Percentiles rank a stretch among this genome's conserved stretches.
Evolutionary conservation across 1,140 invertebrate genomes (phyloP).

Genomic region (Drosophila kikkawai): DNA sequence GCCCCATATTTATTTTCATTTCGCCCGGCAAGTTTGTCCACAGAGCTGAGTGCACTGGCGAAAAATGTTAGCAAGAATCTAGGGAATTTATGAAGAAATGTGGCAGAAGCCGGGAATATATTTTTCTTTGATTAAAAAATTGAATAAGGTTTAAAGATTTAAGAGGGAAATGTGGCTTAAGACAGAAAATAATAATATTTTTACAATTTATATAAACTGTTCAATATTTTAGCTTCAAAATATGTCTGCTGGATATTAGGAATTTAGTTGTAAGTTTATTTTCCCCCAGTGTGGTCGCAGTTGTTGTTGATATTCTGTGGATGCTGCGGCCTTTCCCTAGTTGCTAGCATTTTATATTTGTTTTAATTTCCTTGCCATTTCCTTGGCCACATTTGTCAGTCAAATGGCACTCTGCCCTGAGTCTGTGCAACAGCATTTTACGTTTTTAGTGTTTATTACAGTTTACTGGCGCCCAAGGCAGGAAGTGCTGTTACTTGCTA

Average conservation of each 20-base stretch:
- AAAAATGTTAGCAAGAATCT: not conserved
- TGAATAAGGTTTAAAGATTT: not conserved
- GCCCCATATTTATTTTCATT: conserved; percentile 71
- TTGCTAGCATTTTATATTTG: conserved; percentile 77
- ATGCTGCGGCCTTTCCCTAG: conserved; percentile 39
- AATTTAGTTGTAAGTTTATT: not conserved
- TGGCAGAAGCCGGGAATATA: not conserved
- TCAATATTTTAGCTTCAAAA: no score
- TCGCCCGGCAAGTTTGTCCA: conserved; percentile 33
- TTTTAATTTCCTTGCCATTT: conserved; percentile 82
- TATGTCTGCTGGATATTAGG: no score
- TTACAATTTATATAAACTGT: no score
- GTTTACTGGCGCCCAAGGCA: conserved; percentile 62
- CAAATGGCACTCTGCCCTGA: conserved; percentile 44
- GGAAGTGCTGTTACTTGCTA: conserved; percentile 77
- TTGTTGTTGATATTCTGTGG: conserved; percentile 17
- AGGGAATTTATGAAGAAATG: not conserved
- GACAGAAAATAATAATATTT: no score
- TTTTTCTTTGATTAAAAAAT: not conserved
- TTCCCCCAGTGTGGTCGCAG: not conserved
- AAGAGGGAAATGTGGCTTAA: not conserved
- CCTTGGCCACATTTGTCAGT: conserved; percentile 78
- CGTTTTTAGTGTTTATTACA: conserved; percentile 76
- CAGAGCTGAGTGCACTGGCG: conserved; percentile 18
- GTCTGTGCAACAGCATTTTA: conserved; percentile 62